Evolutionary conservation across 1,140 invertebrate genomes (phyloP), one percentile per base, ranked within the genome.

Genomic region (Manduca sexta): DNA sequence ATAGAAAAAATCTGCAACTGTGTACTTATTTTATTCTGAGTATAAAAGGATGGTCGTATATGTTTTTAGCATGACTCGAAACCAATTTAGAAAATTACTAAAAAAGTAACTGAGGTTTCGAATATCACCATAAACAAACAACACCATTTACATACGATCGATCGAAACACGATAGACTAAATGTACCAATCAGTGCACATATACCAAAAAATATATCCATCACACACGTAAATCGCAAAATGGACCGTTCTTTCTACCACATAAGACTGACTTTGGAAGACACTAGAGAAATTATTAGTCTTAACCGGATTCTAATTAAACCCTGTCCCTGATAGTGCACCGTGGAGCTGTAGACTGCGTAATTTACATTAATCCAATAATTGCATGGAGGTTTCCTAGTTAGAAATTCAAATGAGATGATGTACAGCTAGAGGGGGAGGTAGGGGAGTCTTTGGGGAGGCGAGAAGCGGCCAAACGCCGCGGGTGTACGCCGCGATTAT

Each of bases 281-380:
- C 55, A 62, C 58, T 60, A 59, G 58, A 47, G 62, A 66, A 45
- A 77, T 82, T 74, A 84, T 82, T 79, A 75, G 79, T 73, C 75
- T 84, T 82, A 84, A 81, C 78, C 65, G 71, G 78, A 80, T 84
- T 82, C 71, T 84, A 84, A 84, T 84, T 84, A 84, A 84, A 73
- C 69, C 74, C 68, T 74, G 76, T 79, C 76, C 65, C 79, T 78
- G 79, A 83, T 83, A 83, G 75, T 82, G 88, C 88, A 89, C 88
- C 88, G 88, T 89, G 84, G 75, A 74, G 87, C 83, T 70, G 75
- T 89, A 90, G 91, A 90, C 91, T 90, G 91, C 91, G 92, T 93
- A 93, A 94, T 94, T 94, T 94, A 93, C 92, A 94, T 94, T 94
- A 94, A 94, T 94, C 93, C 92, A 93, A 94, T 94, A 94, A 94